These are phyloP conservation scores for Rotaria sp. DNA, from an alignment of 2,888 invertebrate genomes.

Conservation along the genomic window DNA sequence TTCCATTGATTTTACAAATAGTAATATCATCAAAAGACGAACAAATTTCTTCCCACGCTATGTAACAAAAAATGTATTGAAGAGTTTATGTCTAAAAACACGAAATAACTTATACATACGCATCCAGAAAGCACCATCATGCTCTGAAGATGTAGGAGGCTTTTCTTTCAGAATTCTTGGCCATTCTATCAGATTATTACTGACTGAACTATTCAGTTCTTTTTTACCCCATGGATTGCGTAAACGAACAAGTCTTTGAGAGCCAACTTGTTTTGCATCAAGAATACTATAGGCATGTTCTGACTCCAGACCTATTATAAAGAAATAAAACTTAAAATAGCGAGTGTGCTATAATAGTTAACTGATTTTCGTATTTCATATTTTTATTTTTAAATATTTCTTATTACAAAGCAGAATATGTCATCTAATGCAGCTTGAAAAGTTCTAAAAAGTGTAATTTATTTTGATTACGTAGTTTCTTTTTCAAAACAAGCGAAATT, in stretches of 20 bases:
- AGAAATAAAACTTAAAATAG: not conserved
- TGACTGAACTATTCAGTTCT: slow-evolving; percentile 35
- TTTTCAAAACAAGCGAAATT: too few relatives aligned
- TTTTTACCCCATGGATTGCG: slow-evolving; percentile 40
- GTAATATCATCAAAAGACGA: slow-evolving; percentile 31
- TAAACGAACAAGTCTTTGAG: slow-evolving; percentile 31
- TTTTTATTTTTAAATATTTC: too few relatives aligned
- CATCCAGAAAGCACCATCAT: slow-evolving; percentile 39
- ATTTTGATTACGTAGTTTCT: too few relatives aligned
- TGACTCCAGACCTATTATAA: slow-evolving; percentile 16
- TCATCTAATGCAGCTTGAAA: too few relatives aligned
- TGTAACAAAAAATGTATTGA: not conserved
- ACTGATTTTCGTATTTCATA: too few relatives aligned
- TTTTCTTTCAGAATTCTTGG: slow-evolving; percentile 33
- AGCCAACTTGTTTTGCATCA: slow-evolving; percentile 31
- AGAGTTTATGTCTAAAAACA: not conserved
- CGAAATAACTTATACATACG: slow-evolving; percentile 14
- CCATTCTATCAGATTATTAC: slow-evolving; percentile 33
- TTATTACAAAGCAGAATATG: too few relatives aligned
- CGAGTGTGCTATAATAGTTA: too few relatives aligned
- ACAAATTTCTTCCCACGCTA: not conserved
- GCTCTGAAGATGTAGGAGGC: slow-evolving; percentile 31
- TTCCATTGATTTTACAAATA: slow-evolving; percentile 36
- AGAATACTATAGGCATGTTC: slow-evolving; percentile 38
- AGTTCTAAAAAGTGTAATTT: too few relatives aligned